Base-by-base conservation (phyloP, 2,888 invertebrate genomes). In the Melieria crassipennis region DNA sequence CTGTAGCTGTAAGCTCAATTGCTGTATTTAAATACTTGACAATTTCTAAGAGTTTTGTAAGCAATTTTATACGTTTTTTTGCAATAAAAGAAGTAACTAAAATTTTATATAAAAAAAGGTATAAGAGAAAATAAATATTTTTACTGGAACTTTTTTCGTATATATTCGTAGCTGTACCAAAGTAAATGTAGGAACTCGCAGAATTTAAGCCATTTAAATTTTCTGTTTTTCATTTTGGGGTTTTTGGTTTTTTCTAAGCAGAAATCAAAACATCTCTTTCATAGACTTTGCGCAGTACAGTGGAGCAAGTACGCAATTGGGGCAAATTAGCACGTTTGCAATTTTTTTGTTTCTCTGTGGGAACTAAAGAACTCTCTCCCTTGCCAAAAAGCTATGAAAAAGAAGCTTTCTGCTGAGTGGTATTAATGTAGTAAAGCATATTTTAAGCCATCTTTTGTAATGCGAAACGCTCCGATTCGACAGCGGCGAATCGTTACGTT, bases 361-460 rank as follows among this genome's bases (percentile, higher is more conserved):
- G 73, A 60, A 66, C 9, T 13, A 66, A 68, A 60, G 56, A 63
- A 16, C 10, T 64, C 5, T 30, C 50, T 58, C 9, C 7, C 11
- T 50, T 10, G 16, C 13, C 5, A 47, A 60, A 7, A 42, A 42
- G 57, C 65, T 72, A 78, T 84, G 84, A 86, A 85, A 81, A 79
- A 79, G 80, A 81, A 79, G 81, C 76, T 77, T 80, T 82, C 84
- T 84, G 82, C 81, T 83, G 80, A 73, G 75, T 69, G 74, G 63
- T 75, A 66, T 79, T 73, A 85, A 85, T 85, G 85, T 85, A 85
- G 85, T 86, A 85, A 84, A 85, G 85, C 85, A 85, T 85, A 85
- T 85, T 85, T 85, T 86, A 86, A 83, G 83, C 86, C 85, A 85
- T 85, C 85, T 85, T 83, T 80, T 81, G 82, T 84, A 83, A 61